Conservation (phyloP, 1,140 invertebrate genomes). For the Danaus plexippus region DNA sequence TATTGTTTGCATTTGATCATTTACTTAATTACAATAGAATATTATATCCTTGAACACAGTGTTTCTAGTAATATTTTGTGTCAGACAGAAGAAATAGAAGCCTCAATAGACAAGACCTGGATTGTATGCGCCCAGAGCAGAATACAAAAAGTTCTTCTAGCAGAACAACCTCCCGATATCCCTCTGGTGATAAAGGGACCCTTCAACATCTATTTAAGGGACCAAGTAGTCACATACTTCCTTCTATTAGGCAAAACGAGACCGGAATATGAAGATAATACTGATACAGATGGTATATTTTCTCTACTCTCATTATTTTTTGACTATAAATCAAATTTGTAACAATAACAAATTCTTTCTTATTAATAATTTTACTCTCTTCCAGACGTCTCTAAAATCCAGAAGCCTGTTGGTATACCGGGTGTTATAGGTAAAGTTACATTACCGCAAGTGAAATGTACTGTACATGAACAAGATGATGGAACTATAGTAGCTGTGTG, state of each 20-base stretch:
- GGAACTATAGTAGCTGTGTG: constrained; percentile 90
- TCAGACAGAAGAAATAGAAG: constrained; percentile 78
- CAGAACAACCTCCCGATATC: constrained; percentile 76
- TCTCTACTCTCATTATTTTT: constrained; percentile 8
- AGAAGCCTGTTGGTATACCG: constrained; percentile 75
- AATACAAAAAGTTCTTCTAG: constrained; percentile 81
- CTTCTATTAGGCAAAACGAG: constrained; percentile 77
- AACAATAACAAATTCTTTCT: background rate
- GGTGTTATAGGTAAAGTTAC: constrained; percentile 71
- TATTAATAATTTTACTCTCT: constrained; percentile 9
- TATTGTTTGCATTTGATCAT: too few relatives aligned
- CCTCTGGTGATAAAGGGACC: constrained; percentile 92
- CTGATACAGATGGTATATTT: constrained; percentile 77
- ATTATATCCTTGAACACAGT: too few relatives aligned
- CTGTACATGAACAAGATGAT: constrained; percentile 94
- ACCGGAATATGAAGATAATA: constrained; percentile 52
- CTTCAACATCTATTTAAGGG: constrained; percentile 84
- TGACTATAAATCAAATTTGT: background rate
- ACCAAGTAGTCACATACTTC: constrained; percentile 88
- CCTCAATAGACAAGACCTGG: constrained; percentile 92
- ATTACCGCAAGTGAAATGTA: constrained; percentile 67
- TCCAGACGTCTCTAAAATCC: constrained; percentile 79
- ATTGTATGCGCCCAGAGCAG: constrained; percentile 91
- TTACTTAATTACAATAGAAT: too few relatives aligned
- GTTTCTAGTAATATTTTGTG: constrained; percentile 39